Evolutionary conservation across 2,888 invertebrate species (phyloP), one percentile per base, ranked within the genome.

Genomic region (Cerastis leucographa): DNA sequence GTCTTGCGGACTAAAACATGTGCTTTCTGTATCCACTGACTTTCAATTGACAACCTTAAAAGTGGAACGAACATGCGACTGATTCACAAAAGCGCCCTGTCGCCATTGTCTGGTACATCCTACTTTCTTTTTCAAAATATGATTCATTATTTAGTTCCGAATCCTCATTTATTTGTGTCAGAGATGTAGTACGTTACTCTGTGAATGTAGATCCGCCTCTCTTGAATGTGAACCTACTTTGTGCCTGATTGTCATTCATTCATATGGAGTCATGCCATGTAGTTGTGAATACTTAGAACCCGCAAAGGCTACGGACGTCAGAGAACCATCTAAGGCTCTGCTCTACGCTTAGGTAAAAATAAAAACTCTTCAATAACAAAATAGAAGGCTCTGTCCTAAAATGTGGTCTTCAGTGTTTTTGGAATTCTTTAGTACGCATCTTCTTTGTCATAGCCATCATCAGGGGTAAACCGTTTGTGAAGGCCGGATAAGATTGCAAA

Each of bases 91-190:
- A 61, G 51, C 25, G 56, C 77, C 64, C 62, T 85, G 72, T 84
- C 69, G 22, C 74, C 71, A 85, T 72, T 78, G 83, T 85, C 11
- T 64, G 35, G 6, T 49, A 71, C 66, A 81, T 76, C 59, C 77
- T 71, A 68, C 87, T 87, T 86, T 85, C 83, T 79, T 86, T 83
- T 70, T 76, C 51, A n/a, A 67, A 78, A 76, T 70, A 76, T 87
- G 87, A 87, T 46, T 87, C 85, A 85, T 65, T 76, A 71, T 25
- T 85, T 65, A 68, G 74, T 79, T 80, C 73, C 5, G 67, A 77
- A 80, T 83, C 49, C 59, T 80, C 75, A 51, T 73, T 64, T 73
- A 79, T 86, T 74, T 35, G 80, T 85, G 87, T 78, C 87, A 83
- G 73, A 83, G 77, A 75, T 69, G 74, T 80, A 73, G 59, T 61